Percentiles rank a stretch among this genome's conserved stretches.
phyloP scores from a whole-genome alignment of 2,888 invertebrate species.

The Cyclophora punctaria region DNA sequence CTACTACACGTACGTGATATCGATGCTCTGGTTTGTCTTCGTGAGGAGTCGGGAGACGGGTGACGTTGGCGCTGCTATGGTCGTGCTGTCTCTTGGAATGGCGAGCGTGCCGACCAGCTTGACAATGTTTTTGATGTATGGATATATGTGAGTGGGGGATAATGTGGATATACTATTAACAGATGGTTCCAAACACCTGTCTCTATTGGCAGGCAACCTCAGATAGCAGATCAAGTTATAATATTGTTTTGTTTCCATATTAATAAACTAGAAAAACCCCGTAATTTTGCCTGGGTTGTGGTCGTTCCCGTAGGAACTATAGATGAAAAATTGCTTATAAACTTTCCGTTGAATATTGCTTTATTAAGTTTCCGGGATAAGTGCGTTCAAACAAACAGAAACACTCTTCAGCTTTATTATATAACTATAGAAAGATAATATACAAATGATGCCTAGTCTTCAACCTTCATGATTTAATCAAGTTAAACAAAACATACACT shows the following conservation, averaged over 20 bases:
- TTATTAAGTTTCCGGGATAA: too few relatives aligned
- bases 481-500: not conserved
- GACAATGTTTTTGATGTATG: constrained; percentile 36
- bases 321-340: not conserved
- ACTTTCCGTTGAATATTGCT: too few relatives aligned
- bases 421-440: not conserved
- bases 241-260: not conserved
- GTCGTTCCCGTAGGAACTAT: too few relatives aligned
- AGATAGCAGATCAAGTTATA: not conserved
- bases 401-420: not conserved
- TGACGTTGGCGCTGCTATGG: constrained; percentile 30
- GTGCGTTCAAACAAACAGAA: not conserved
- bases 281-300: too few relatives aligned
- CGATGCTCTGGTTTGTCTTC: constrained; percentile 45
- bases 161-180: too few relatives aligned
- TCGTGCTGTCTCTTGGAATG: constrained; percentile 38
- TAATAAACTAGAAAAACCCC: not conserved
- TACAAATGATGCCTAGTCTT: not conserved
- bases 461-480: not conserved
- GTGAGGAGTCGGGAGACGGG: constrained; percentile 27
- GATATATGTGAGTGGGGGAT: constrained; percentile 29
- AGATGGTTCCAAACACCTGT: not conserved
- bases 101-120: constrained; percentile 37
- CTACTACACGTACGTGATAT: constrained; percentile 41
- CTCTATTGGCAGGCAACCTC: not conserved